These are phyloP conservation scores for Mus minutoides DNA, from an alignment of 2,797 vertebrate species.

Conservation along the genomic window DNA sequence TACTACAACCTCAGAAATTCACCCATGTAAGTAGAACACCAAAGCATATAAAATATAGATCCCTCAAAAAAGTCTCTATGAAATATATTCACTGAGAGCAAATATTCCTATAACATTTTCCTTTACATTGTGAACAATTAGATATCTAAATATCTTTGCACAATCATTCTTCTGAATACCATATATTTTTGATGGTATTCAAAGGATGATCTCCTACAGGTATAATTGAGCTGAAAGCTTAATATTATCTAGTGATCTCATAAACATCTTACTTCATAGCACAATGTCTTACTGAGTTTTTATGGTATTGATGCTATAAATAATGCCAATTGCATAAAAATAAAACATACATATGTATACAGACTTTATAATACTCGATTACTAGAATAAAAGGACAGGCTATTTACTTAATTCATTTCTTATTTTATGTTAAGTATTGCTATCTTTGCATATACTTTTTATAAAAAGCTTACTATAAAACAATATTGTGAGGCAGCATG, in stretches of 20 bases:
- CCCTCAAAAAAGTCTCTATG: neutral
- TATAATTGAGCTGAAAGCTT: neutral
- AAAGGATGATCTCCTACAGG: neutral
- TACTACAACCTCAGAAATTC: neutral
- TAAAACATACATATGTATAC: neutral
- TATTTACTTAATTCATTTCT: neutral
- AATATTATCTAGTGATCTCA: neutral
- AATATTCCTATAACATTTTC: neutral
- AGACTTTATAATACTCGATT: neutral
- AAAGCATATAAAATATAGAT: no score
- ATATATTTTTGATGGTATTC: no score
- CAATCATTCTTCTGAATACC: no score
- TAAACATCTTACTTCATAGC: neutral
- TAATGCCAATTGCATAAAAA: neutral
- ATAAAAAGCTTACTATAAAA: neutral
- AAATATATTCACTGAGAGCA: neutral
- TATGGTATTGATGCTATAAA: no score
- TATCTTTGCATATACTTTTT: neutral
- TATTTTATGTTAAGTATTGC: neutral
- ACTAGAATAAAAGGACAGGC: neutral
- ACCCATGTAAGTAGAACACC: no score
- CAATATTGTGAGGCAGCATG: neutral
- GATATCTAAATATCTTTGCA: neutral
- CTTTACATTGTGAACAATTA: neutral
- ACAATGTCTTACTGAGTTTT: neutral